Conservation (phyloP, 2,797 vertebrate genomes). For the Hylomyscus alleni region DNA sequence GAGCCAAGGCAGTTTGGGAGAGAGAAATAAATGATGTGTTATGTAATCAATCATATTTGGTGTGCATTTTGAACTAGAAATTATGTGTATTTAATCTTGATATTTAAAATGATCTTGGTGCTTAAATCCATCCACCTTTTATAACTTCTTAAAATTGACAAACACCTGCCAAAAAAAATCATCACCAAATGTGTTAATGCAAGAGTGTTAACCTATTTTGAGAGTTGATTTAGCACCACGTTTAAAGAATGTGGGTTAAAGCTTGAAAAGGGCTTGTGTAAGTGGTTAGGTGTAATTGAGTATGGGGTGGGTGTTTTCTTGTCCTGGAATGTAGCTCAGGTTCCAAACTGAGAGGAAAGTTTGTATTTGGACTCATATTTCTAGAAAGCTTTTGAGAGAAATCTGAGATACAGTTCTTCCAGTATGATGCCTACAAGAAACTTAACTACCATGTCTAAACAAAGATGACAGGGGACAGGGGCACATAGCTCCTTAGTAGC, state of each 20-base stretch:
- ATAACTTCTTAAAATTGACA: conserved; percentile 49
- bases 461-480: background rate
- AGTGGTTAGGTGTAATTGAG: background rate
- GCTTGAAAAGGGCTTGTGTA: background rate
- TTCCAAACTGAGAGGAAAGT: background rate
- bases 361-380: background rate
- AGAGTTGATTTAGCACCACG: background rate
- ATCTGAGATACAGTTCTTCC: fast-evolving
- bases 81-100: conserved; percentile 27
- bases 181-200: background rate
- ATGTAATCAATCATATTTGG: conserved; percentile 24
- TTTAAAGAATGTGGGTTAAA: conserved; percentile 15
- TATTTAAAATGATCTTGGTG: conserved; percentile 2
- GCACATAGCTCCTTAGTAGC: background rate
- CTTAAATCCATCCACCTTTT: conserved; percentile 14
- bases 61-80: conserved; percentile 21
- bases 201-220: conserved; percentile 29
- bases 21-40: conserved; percentile 33
- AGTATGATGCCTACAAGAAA: background rate
- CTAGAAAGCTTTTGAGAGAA: background rate
- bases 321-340: background rate
- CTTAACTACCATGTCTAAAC: background rate
- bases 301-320: conserved; percentile 5
- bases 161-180: background rate
- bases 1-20: background rate